Evolutionary conservation across 2,113 vertebrate species (phyloP).

Genomic region (Boulengeromyrus knoepffleri): DNA sequence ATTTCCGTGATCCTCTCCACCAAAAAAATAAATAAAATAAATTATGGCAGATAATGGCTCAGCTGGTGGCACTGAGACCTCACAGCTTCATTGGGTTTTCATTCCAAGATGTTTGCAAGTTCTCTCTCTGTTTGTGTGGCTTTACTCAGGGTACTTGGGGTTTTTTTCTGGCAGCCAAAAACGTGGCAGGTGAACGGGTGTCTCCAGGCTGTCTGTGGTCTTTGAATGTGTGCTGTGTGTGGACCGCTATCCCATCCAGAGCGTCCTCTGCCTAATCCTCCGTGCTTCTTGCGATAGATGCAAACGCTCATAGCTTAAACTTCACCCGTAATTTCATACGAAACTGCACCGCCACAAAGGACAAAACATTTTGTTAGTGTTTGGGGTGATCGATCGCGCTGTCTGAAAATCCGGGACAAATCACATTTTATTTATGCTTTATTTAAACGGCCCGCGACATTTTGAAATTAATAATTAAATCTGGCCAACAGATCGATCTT

Average conservation of each 20-base stretch:
- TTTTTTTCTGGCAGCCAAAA: background rate
- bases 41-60: background rate
- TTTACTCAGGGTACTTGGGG: background rate
- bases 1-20: background rate
- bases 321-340: background rate
- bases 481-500: background rate
- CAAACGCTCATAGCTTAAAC: background rate
- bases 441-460: background rate
- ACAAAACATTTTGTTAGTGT: background rate
- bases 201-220: background rate
- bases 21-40: background rate
- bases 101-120: background rate
- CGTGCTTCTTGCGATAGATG: background rate
- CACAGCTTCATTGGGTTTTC: background rate
- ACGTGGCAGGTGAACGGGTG: background rate
- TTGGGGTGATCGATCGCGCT: background rate
- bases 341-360: background rate
- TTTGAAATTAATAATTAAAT: background rate
- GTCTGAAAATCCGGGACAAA: background rate
- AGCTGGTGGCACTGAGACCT: background rate
- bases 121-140: background rate
- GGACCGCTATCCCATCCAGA: background rate
- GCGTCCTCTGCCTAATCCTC: background rate
- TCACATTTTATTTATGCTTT: background rate
- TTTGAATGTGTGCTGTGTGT: background rate